Percentiles rank a stretch among this genome's conserved stretches.
Conservation (phyloP, 2,797 vertebrate species). For the Saguinus oedipus region DNA sequence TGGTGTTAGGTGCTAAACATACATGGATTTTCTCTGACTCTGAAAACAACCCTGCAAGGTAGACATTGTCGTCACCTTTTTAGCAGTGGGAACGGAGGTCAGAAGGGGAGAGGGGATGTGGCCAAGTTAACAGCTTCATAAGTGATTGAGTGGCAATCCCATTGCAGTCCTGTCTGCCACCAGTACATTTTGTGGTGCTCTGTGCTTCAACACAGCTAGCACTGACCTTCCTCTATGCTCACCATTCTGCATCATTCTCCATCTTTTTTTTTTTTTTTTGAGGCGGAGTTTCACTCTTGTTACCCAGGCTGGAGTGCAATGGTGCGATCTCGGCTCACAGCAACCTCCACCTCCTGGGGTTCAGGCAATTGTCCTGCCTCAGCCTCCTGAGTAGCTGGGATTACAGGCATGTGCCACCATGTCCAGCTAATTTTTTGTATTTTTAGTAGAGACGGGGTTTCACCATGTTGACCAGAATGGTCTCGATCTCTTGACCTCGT, state of each 20-base stretch:
- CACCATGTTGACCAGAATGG: no score
- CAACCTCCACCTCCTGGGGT: no score
- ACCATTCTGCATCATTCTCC: rapidly evolving
- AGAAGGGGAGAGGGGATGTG: rapidly evolving
- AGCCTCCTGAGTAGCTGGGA: no score
- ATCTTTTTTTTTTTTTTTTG: no score
- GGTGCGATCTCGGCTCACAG: no score
- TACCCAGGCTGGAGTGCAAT: no score
- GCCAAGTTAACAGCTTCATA: rapidly evolving
- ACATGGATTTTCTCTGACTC: background rate
- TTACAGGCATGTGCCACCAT: no score
- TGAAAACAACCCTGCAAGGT: rapidly evolving
- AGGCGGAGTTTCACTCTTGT: no score
- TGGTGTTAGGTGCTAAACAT: rapidly evolving
- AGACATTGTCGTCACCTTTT: rapidly evolving
- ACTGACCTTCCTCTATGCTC: rapidly evolving
- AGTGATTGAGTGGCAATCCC: rapidly evolving
- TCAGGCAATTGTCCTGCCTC: no score
- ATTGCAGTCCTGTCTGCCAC: rapidly evolving
- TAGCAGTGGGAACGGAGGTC: rapidly evolving
- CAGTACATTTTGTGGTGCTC: rapidly evolving
- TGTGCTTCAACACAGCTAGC: rapidly evolving
- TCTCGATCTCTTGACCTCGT: no score
- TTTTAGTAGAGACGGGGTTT: no score
- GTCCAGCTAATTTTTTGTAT: no score